Percentiles rank a stretch among this genome's conserved stretches.
phyloP scores from a whole-genome alignment of 1,140 invertebrate species.

The Anoplophora glabripennis region DNA sequence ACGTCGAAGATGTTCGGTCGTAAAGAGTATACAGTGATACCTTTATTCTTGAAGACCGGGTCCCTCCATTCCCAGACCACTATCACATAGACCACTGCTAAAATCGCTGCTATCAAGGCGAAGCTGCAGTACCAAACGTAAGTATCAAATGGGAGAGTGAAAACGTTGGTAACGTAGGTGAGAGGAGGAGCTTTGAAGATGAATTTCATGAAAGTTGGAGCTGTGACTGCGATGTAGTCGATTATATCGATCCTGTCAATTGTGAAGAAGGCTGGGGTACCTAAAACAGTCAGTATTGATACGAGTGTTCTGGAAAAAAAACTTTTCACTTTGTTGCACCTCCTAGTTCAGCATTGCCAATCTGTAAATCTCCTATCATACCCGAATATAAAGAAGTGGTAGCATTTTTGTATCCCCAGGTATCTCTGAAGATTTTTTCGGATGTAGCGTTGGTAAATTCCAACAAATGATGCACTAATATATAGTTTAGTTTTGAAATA shows the following conservation, averaged over 20 bases:
- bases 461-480: constrained; percentile 52
- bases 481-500: constrained; percentile 59
- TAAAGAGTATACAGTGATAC: background rate
- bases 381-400: constrained; percentile 53
- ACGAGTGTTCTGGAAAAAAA: background rate
- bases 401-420: constrained; percentile 52
- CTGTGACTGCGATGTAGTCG: constrained; percentile 57
- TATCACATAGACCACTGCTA: constrained; percentile 28
- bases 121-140: constrained; percentile 35
- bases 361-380: constrained; percentile 58
- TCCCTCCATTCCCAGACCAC: constrained; percentile 36
- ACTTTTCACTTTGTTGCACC: constrained; percentile 40
- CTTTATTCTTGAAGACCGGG: constrained; percentile 12
- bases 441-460: constrained; percentile 56
- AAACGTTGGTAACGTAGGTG: constrained; percentile 62
- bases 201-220: constrained; percentile 56
- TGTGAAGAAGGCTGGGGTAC: constrained; percentile 57
- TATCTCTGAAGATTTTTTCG: constrained; percentile 25
- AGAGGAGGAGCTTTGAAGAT: constrained; percentile 62
- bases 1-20: constrained; percentile 44
- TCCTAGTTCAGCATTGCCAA: constrained; percentile 57
- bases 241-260: constrained; percentile 55
- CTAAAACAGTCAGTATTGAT: constrained; percentile 35
- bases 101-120: constrained; percentile 12
- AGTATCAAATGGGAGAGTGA: constrained; percentile 57